Evolutionary conservation across 2,797 vertebrate genomes (phyloP).

Genomic region (Apogon hyalosoma): DNA sequence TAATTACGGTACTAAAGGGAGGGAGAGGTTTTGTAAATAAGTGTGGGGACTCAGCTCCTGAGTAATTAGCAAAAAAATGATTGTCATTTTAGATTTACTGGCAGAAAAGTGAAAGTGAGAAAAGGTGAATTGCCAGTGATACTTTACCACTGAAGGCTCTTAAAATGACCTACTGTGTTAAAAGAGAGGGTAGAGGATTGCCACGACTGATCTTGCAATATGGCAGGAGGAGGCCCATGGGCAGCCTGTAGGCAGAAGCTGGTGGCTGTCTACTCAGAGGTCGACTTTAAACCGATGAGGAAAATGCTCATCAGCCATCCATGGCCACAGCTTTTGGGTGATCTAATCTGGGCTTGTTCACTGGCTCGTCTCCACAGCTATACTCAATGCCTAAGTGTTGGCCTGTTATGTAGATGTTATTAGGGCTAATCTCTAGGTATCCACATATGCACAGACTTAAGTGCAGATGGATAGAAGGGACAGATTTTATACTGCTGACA

Average conservation of each 20-base stretch:
- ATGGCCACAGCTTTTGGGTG: conserved; percentile 38
- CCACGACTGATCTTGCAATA: conserved; percentile 45
- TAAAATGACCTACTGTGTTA: conserved; percentile 14
- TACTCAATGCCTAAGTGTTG: conserved; percentile 43
- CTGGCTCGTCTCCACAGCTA: conserved; percentile 56
- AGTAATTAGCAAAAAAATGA: conserved; percentile 12
- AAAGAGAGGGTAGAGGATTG: conserved; percentile 28
- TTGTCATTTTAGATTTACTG: conserved; percentile 24
- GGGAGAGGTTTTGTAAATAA: background rate
- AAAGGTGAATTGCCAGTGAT: conserved; percentile 2
- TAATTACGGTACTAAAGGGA: conserved; percentile 24
- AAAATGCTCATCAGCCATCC: conserved; percentile 53
- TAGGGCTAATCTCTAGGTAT: conserved; percentile 76
- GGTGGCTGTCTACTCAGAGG: conserved; percentile 34
- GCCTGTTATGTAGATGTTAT: conserved; percentile 52
- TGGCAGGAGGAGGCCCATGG: conserved; percentile 41
- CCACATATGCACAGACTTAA: conserved; percentile 67
- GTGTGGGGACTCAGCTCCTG: background rate
- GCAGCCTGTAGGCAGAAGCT: conserved; percentile 59
- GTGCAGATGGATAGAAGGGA: conserved; percentile 62
- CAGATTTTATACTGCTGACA: conserved; percentile 73
- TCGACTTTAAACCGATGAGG: conserved; percentile 59
- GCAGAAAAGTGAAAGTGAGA: conserved; percentile 3
- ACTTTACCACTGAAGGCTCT: conserved; percentile 17
- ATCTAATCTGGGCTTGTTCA: conserved; percentile 65